Percentiles rank a stretch among this genome's conserved stretches.
These are phyloP conservation scores for Amphiprion clarkii DNA, from an alignment of 2,797 vertebrate genomes.

Conservation along the genomic window DNA sequence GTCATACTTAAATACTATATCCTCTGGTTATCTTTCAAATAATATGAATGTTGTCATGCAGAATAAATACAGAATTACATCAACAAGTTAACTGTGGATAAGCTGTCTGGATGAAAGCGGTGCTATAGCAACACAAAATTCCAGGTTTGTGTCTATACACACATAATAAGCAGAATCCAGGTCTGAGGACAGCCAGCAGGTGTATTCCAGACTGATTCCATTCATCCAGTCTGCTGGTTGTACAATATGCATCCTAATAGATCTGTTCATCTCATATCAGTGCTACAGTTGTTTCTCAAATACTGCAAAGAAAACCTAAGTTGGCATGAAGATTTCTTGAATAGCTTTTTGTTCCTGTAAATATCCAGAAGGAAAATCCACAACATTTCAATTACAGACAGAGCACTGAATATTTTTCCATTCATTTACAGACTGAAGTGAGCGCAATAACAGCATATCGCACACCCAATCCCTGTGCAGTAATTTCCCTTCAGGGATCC, in stretches of 20 bases:
- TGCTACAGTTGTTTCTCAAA: neutral
- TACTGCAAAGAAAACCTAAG: neutral
- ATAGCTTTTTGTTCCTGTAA: neutral
- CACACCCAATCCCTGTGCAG: neutral
- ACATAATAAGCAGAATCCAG: neutral
- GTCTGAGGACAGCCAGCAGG: neutral
- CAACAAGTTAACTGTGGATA: too few relatives aligned
- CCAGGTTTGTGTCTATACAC: neutral
- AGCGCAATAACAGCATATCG: neutral
- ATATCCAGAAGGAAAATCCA: constrained; percentile 15
- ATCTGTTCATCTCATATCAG: neutral
- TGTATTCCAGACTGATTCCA: neutral
- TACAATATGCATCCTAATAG: neutral
- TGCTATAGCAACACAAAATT: neutral
- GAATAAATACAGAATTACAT: too few relatives aligned
- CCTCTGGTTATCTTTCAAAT: too few relatives aligned
- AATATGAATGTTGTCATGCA: too few relatives aligned
- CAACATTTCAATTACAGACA: neutral
- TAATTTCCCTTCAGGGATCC: neutral
- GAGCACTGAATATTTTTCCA: neutral
- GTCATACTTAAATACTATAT: too few relatives aligned
- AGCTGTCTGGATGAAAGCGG: neutral
- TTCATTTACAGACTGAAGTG: neutral
- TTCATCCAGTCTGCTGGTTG: neutral
- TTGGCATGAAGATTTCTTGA: neutral